Percentiles rank a stretch among this genome's conserved stretches.
Evolutionary conservation across 2,888 invertebrate genomes (phyloP).

Genomic region (Baronia brevicornis): DNA sequence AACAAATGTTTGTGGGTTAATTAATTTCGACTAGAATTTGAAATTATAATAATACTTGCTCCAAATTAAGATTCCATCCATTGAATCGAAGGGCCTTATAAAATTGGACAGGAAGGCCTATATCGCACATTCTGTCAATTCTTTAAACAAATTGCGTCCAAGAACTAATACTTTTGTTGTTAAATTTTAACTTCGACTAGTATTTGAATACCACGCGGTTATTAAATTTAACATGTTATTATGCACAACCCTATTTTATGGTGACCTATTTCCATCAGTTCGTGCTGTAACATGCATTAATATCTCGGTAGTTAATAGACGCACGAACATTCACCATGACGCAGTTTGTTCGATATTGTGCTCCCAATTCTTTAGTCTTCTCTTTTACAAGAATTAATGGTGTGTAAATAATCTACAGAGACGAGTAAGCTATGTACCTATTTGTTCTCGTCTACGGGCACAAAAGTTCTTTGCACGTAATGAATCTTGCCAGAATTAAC

Average conservation of each 20-base stretch:
- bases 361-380: slow-evolving; percentile 27
- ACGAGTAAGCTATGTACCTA: slow-evolving; percentile 28
- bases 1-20: too few relatives aligned
- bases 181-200: slow-evolving; percentile 10
- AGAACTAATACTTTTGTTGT: too few relatives aligned
- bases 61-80: too few relatives aligned
- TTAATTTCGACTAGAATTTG: too few relatives aligned
- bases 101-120: too few relatives aligned
- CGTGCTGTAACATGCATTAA: slow-evolving; percentile 8
- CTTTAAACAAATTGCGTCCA: too few relatives aligned
- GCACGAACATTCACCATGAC: slow-evolving; percentile 5
- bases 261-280: slow-evolving; percentile 44
- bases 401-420: slow-evolving; percentile 14
- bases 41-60: too few relatives aligned
- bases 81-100: too few relatives aligned
- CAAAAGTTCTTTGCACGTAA: slow-evolving; percentile 18
- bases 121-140: too few relatives aligned
- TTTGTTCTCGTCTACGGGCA: slow-evolving; percentile 24
- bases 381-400: slow-evolving; percentile 12
- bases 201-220: slow-evolving; percentile 10
- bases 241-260: slow-evolving; percentile 41
- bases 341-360: slow-evolving; percentile 25
- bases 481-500: slow-evolving; percentile 28
- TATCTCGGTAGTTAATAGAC: slow-evolving; percentile 5
- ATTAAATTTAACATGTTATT: slow-evolving; percentile 49